Base-by-base conservation (phyloP, 35 echinoderm and acorn worm genomes). In the Amphiura filiformis region DNA sequence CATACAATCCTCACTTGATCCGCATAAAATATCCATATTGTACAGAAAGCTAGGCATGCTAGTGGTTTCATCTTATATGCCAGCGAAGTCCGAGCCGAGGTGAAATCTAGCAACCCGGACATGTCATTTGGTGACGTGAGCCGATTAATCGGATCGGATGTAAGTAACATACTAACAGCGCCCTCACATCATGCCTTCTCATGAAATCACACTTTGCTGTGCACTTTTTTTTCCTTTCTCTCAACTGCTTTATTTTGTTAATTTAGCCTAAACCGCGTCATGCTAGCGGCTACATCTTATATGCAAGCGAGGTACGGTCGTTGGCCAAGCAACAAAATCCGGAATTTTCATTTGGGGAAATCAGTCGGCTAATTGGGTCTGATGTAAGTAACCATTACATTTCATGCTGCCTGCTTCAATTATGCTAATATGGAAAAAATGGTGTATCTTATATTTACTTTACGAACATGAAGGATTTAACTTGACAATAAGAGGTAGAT, bases 21-120 rank as follows among this genome's bases (percentile, higher is more conserved):
- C n/a, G n/a, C n/a, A n/a, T n/a, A n/a, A n/a, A n/a, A n/a, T n/a
- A n/a, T n/a, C n/a, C n/a, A n/a, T n/a, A n/a, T n/a, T n/a, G n/a
- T n/a, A 35, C 87, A 90, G 44, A 95, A 95, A 86, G 81, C 87
- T 78, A 91, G 90, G 23, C 87, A 88, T 84, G 93, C 96, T n/a
- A 99, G 96, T 89, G 96, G 91, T 32, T 99, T 94, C 77, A 99
- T 99, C 35, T 49, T 99, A 42, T 99, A 95, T 95, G 96, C 96
- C 36, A 99, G 96, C 81, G 96, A 99, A 76, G 91, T 90, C 5
- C 47, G 95, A 84, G 89, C 95, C 26, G 85, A 90, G 32, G 89
- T 93, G 32, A 93, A 91, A 61, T 80, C 85, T 31, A 77, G 57
- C 35, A 94, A 99, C 83, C 96, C 96, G 28, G 78, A 99, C 33